These are phyloP conservation scores for Clitarchus hookeri DNA, from an alignment of 2,888 invertebrate species.

Conservation along the genomic window DNA sequence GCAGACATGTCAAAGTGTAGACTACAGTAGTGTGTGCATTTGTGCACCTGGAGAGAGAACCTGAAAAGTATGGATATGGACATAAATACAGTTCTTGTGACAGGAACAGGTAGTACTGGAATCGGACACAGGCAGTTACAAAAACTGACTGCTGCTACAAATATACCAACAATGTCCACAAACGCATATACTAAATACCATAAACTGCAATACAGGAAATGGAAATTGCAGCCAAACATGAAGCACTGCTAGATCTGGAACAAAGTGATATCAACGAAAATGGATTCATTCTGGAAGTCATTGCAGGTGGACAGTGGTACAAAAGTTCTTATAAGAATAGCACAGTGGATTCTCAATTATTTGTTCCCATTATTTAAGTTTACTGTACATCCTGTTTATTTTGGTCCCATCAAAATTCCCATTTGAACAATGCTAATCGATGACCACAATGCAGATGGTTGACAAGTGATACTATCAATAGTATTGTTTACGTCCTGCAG, in stretches of 20 bases:
- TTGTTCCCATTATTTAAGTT: no score
- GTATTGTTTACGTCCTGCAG: no score
- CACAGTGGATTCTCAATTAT: no score
- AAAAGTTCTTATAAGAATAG: neutral
- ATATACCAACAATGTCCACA: conserved; percentile 4
- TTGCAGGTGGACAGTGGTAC: neutral
- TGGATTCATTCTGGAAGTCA: neutral
- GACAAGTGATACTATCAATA: no score
- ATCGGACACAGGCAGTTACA: neutral
- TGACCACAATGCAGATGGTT: no score
- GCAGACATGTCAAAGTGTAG: no score
- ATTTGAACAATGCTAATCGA: no score
- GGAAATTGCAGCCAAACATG: neutral
- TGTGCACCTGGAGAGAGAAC: no score
- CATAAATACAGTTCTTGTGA: neutral
- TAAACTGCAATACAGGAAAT: neutral
- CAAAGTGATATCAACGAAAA: neutral
- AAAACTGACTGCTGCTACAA: neutral
- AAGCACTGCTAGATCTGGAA: neutral
- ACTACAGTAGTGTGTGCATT: no score
- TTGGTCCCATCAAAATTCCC: no score
- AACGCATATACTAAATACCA: neutral
- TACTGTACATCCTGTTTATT: no score
- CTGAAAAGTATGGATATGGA: neutral
- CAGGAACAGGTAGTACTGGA: neutral